These are phyloP conservation scores for Sarcophaga bullata DNA, from an alignment of 1,140 invertebrate genomes.

Conservation along the genomic window DNA sequence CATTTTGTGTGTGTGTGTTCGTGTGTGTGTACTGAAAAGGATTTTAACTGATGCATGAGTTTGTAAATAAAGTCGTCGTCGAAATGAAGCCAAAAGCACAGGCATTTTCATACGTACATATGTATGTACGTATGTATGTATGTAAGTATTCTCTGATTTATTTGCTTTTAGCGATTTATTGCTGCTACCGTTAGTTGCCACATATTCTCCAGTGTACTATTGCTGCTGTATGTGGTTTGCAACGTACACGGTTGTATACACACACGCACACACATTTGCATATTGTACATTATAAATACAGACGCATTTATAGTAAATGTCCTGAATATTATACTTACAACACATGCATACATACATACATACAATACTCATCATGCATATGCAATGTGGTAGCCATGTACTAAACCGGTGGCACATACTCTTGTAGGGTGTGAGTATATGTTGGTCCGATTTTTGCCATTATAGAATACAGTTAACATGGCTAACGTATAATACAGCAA, in stretches of 20 bases:
- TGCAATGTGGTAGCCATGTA: neutral
- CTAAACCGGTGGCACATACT: no score
- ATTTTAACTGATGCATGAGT: constrained; percentile 24
- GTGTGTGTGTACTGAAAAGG: neutral
- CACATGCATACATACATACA: neutral
- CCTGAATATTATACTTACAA: neutral
- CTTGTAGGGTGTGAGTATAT: no score
- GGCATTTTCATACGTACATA: constrained; percentile 51
- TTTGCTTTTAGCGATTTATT: constrained; percentile 65
- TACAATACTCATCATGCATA: constrained; percentile 19
- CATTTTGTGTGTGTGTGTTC: neutral
- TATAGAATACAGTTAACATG: no score
- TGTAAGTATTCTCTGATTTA: constrained; percentile 54
- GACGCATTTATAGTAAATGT: neutral
- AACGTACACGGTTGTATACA: no score
- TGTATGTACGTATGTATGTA: no score
- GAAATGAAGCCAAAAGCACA: constrained; percentile 53
- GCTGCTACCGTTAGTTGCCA: constrained; percentile 51
- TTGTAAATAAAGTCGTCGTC: constrained; percentile 24
- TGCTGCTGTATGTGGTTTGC: neutral
- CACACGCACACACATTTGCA: no score
- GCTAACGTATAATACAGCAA: no score
- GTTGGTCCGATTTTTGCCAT: no score
- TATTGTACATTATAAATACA: neutral
- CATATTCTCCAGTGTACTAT: constrained; percentile 16